These are phyloP conservation scores for Anolis apletophallus DNA, from an alignment of 2,797 vertebrate species.

Conservation along the genomic window DNA sequence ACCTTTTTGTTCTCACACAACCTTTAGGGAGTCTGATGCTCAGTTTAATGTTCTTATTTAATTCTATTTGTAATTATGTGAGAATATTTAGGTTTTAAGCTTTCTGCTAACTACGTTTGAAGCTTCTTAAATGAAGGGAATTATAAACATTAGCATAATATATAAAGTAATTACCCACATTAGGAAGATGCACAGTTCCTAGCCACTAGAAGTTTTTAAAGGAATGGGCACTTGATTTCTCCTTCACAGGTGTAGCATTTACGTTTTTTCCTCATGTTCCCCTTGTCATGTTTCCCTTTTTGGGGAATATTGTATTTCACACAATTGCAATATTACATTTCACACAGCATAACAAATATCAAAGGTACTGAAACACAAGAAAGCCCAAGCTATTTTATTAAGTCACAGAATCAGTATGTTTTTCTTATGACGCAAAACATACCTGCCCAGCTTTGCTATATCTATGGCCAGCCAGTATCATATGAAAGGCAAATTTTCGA, in stretches of 20 bases:
- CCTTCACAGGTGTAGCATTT: not conserved
- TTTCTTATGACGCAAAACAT: slow-evolving; percentile 55
- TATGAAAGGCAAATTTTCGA: slow-evolving; percentile 98
- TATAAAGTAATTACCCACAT: not conserved
- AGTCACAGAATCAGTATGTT: not conserved
- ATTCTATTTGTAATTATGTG: not conserved
- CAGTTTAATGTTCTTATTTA: not conserved
- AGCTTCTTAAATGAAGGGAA: not conserved
- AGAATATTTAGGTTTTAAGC: not conserved
- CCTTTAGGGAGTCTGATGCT: not conserved
- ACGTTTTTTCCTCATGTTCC: not conserved
- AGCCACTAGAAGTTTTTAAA: not conserved
- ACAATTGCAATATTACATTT: not conserved
- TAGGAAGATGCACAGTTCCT: not conserved
- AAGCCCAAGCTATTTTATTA: not conserved
- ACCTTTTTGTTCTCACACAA: not conserved
- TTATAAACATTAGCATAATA: not conserved
- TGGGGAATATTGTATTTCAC: not conserved
- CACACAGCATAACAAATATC: not conserved
- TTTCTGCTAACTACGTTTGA: no score
- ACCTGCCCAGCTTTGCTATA: slow-evolving; percentile 99
- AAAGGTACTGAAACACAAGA: not conserved
- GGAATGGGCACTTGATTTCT: no score
- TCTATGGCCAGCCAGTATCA: slow-evolving; percentile 96
- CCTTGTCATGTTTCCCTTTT: not conserved